Evolutionary conservation across 2,113 vertebrate genomes (phyloP), one percentile per base, ranked within the genome.

Genomic region (Otis tarda): DNA sequence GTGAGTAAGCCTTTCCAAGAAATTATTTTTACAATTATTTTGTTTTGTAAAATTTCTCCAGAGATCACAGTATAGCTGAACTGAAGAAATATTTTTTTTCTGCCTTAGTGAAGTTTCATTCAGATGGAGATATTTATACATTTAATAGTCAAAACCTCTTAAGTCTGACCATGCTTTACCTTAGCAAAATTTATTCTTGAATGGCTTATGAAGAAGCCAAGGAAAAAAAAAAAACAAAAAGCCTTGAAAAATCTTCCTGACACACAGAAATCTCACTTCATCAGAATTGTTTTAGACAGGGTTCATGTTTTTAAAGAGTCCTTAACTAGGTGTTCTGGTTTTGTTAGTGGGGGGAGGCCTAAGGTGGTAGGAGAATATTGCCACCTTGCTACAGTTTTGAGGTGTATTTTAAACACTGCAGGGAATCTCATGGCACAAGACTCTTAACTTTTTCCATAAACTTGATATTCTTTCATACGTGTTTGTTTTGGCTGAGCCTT

Each of bases 391-490:
- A 56, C 20, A 43, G 12, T 81, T 74, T 94, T 90, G 59, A 83
- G 70, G 21, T 67, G 35, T 57, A 52, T 74, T 94, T 94, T 70
- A 76, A 90, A 73, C 17, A 80, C 15, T 37, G 55, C 33, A 65
- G 43, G 14, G 59, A 86, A 83, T 83, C 35, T 39, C 39, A 39
- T 13, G 21, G 47, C 52, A 88, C 25, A 83, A 67, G 59, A 76
- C 6, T 14, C 41, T 35, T 49, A 89, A 53, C 11, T 5, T 89
- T 88, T 87, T 73, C 49, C 39, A 60, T 74, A 71, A 83, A 69
- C 21, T 52, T 0, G 1, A 24, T 33, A 50, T 8, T 47, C 9
- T 87, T 80, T 50, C 41, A 68, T 14, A 24, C 0, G 2, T 71
- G 28, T 35, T 73, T 20, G 1, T 41, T 28, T 65, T 33, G 18